Base-by-base conservation (phyloP, 2,888 invertebrate genomes). In the Eurois occulta region DNA sequence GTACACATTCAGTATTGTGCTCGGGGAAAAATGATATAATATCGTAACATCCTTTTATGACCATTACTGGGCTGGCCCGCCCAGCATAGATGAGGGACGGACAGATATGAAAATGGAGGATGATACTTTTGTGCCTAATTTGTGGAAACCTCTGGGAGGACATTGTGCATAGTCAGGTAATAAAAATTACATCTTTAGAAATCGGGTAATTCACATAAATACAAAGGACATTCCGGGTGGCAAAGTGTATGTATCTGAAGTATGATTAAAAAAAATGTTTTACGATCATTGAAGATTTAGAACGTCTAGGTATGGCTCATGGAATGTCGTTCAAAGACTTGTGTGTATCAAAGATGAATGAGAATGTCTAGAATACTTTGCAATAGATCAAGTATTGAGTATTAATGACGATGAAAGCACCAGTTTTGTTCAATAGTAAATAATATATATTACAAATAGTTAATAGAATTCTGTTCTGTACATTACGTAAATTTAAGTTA, bases 21-120 rank as follows among this genome's bases (percentile, higher is more conserved):
- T 84, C 89, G 91, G 92, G 92, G 95, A 95, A 95, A 96, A 96
- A 96, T 96, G 96, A 96, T 95, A 95, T 95, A 94, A 96, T 95
- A 94, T 96, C 94, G 94, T 95, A 95, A 95, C 96, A 96, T 95
- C 95, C 95, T 95, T 95, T 95, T 92, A 95, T 95, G 94, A 94
- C 94, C 94, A 94, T 94, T 93, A 94, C 94, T 92, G 93, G 92
- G 94, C 93, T 92, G 89, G 93, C 93, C 95, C 94, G 94, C 93
- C 94, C 92, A 87, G 48, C 93, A 92, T 58, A 92, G 94, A 94
- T 66, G 74, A 81, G 13, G 21, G 0, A 35, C 72, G 71, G 46
- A 35, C 8, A 80, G 72, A 58, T 28, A 3, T 18, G 71, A 32
- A 16, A 46, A 46, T 64, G n/a, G 24, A 2, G 0, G 11, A 13